A percentile compares a stretch with the other conserved stretches of the same genome.
phyloP scores from a whole-genome alignment of 2,113 vertebrate species.

The Pteruthius melanotis region DNA sequence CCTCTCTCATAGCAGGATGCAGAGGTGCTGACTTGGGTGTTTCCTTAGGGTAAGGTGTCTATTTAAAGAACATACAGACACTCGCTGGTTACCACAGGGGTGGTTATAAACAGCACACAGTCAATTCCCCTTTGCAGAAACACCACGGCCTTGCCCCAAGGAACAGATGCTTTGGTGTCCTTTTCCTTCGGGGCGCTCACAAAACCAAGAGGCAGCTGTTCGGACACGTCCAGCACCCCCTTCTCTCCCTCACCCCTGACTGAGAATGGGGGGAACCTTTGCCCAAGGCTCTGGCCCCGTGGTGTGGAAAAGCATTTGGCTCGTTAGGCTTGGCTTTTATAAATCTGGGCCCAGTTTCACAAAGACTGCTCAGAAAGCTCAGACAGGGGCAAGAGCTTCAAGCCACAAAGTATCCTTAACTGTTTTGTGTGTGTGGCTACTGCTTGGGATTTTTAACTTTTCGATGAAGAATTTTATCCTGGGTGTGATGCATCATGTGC shows the following conservation, averaged over 20 bases:
- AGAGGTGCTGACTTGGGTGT: conserved; percentile 58
- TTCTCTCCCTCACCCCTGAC: neutral
- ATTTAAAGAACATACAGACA: conserved; percentile 35
- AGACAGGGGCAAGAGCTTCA: neutral
- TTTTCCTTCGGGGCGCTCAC: neutral
- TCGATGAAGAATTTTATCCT: neutral
- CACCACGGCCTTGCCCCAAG: neutral
- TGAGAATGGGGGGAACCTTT: neutral
- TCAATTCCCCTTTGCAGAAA: conserved; percentile 1
- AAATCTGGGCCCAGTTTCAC: neutral
- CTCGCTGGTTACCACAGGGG: conserved; percentile 4
- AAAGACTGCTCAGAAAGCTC: neutral
- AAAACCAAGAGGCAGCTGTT: neutral
- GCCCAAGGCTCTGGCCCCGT: neutral
- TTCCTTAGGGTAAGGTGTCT: conserved; percentile 37
- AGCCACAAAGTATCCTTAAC: neutral
- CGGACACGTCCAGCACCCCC: neutral
- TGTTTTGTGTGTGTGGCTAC: neutral
- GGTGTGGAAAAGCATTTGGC: neutral
- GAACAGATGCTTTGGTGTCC: neutral
- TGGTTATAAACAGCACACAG: conserved; percentile 7
- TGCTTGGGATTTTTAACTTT: conserved; percentile 27
- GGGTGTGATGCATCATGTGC: conserved; percentile 17
- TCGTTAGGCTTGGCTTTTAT: neutral
- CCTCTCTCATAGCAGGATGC: conserved; percentile 55